Evolutionary conservation across 2,797 vertebrate species (phyloP), one percentile per base, ranked within the genome.

Genomic region (Girardinus metallicus): DNA sequence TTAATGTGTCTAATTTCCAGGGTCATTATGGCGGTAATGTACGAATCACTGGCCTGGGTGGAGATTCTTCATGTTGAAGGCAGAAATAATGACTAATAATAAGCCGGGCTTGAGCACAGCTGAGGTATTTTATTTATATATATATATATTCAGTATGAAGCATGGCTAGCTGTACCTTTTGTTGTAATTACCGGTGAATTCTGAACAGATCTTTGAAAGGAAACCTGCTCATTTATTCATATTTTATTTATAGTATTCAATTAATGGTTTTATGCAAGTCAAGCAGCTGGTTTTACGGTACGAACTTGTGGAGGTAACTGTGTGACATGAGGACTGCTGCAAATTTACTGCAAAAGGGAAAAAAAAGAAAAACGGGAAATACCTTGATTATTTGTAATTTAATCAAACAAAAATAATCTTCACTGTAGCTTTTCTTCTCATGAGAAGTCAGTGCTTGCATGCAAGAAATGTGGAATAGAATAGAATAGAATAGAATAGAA

Each of bases 1-100:
- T 87, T 96, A 94, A 96, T 94, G 90, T 90, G 85, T 79, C 88
- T 88, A 92, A 94, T 95, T 95, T 94, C 90, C 92, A 93, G 89
- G 84, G 92, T 95, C 90, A 94, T 95, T 95, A 93, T 91, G 78
- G 90, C 88, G 92, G 93, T 93, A 91, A 93, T 95, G 90, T 90
- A 93, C 85, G 93, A 91, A 91, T 93, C 84, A 92, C 89, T 90
- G 88, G 83, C 88, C 90, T 89, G 86, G 87, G 80, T 86, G 88
- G 84, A 91, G 92, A 94, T 95, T 92, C 94, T 90, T 95, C 91
- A 95, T 77, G 49, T 88, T 92, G 90, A 94, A 92, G 88, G 90
- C 86, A 93, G 90, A 93, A 93, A 89, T 90, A 94, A 94, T 94
- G 83, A 86, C 83, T 73, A 87, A 90, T 92, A 92, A 94, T 95